Percentiles rank a stretch among this genome's conserved stretches.
phyloP scores from a whole-genome alignment of 2,113 vertebrate genomes.

The Percina caprodes region DNA sequence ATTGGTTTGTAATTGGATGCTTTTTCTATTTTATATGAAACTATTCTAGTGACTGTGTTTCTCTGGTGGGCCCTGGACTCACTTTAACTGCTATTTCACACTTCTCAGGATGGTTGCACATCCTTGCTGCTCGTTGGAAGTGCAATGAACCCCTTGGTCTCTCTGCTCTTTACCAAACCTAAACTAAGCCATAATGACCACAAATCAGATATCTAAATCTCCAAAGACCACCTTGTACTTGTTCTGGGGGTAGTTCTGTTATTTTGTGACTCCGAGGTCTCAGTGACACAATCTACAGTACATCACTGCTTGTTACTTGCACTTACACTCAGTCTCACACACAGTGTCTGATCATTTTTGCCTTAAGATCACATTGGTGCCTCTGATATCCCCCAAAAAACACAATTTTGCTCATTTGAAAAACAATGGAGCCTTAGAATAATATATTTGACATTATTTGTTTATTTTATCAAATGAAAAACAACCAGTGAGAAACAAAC shows the following conservation, averaged over 20 bases:
- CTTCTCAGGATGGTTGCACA: slow-evolving; percentile 72
- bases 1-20: slow-evolving; percentile 48
- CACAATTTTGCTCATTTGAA: slow-evolving; percentile 20
- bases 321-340: slow-evolving; percentile 44
- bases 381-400: slow-evolving; percentile 61
- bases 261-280: slow-evolving; percentile 53
- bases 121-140: slow-evolving; percentile 73
- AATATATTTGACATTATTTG: slow-evolving; percentile 21
- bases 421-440: slow-evolving; percentile 17
- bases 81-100: slow-evolving; percentile 72
- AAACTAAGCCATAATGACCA: slow-evolving; percentile 74
- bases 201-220: slow-evolving; percentile 52
- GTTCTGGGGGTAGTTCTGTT: slow-evolving; percentile 59
- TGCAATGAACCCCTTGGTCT: slow-evolving; percentile 57
- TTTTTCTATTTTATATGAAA: slow-evolving; percentile 45
- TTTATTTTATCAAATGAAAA: slow-evolving; percentile 31
- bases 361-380: slow-evolving; percentile 82
- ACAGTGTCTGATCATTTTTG: slow-evolving; percentile 57
- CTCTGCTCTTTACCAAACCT: slow-evolving; percentile 70
- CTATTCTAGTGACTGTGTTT: slow-evolving; percentile 46
- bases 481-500: not conserved
- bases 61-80: slow-evolving; percentile 62
- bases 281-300: slow-evolving; percentile 46
- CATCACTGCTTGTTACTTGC: slow-evolving; percentile 50
- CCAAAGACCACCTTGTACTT: slow-evolving; percentile 64